A percentile compares a stretch with the other conserved stretches of the same genome.
These are phyloP conservation scores for Stenchaetothrips biformis DNA, from an alignment of 2,888 invertebrate genomes.

Conservation along the genomic window DNA sequence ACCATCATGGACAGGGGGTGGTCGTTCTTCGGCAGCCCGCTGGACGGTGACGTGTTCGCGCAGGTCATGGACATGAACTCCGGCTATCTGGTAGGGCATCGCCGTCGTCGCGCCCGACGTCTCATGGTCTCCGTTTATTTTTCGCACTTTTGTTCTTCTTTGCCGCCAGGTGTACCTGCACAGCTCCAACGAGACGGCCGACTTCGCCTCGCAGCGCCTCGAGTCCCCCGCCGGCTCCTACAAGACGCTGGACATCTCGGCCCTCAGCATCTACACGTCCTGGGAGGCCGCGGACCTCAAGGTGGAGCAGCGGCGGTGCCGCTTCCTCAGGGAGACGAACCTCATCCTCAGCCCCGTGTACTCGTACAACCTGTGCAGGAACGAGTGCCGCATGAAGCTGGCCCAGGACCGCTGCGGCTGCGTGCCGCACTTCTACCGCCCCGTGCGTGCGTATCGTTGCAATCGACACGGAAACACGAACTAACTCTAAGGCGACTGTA, in stretches of 20 bases:
- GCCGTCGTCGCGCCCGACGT: background rate
- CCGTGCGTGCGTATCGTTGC: constrained; percentile 37
- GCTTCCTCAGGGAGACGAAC: constrained; percentile 40
- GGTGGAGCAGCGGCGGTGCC: constrained; percentile 43
- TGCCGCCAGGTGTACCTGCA: constrained; percentile 56
- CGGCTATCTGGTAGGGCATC: constrained; percentile 56
- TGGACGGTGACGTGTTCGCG: constrained; percentile 71
- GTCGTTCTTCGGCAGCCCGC: constrained; percentile 57
- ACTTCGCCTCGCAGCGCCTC: constrained; percentile 52
- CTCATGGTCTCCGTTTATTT: constrained; percentile 28
- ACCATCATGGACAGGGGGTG: constrained; percentile 28
- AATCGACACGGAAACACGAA: too few species aligned
- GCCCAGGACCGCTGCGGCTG: constrained; percentile 44
- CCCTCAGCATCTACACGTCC: constrained; percentile 56
- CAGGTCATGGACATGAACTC: constrained; percentile 66
- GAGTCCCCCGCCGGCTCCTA: constrained; percentile 46
- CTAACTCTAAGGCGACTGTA: background rate
- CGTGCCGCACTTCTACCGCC: constrained; percentile 45
- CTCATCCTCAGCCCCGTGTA: constrained; percentile 43
- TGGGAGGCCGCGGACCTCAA: constrained; percentile 47
- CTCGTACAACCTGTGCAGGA: constrained; percentile 44
- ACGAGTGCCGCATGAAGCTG: constrained; percentile 44
- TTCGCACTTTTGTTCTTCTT: background rate
- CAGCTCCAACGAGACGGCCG: constrained; percentile 63
- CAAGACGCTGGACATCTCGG: constrained; percentile 57